A percentile compares a stretch with the other conserved stretches of the same genome.
Conservation (phyloP, 2,888 invertebrate genomes). For the Tenthredo notha region DNA sequence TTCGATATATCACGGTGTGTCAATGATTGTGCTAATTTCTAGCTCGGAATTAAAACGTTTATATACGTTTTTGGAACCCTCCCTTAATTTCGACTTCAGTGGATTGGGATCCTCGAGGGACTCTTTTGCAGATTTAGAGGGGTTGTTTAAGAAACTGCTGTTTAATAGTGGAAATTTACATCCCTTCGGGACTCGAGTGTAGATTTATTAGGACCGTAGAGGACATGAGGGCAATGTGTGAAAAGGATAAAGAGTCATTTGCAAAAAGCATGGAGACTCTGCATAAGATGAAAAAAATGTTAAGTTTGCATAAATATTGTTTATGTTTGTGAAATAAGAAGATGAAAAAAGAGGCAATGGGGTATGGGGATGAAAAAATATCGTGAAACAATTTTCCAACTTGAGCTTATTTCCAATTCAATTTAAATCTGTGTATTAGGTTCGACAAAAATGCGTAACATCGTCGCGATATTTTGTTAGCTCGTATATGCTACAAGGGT, state of each 20-base stretch:
- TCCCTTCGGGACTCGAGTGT: not conserved
- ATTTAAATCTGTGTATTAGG: conserved; percentile 10
- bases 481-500: not conserved
- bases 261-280: not conserved
- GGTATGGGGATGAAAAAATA: not conserved
- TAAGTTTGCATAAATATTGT: not conserved
- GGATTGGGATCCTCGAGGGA: conserved; percentile 24
- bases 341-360: not conserved
- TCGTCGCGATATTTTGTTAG: not conserved
- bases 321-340: not conserved
- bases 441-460: not conserved
- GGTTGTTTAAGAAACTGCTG: conserved; percentile 62
- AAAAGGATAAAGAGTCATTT: not conserved
- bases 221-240: not conserved
- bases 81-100: not conserved
- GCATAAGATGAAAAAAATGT: not conserved
- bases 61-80: conserved; percentile 8
- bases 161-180: conserved; percentile 61
- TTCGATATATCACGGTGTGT: not conserved
- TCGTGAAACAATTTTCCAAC: conserved; percentile 4
- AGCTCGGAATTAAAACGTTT: not conserved
- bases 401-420: conserved; percentile 15
- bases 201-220: conserved; percentile 23
- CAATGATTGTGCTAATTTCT: not conserved
- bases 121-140: conserved; percentile 60